Evolutionary conservation across 2,113 vertebrate species (phyloP).

Genomic region (Serinus canaria): DNA sequence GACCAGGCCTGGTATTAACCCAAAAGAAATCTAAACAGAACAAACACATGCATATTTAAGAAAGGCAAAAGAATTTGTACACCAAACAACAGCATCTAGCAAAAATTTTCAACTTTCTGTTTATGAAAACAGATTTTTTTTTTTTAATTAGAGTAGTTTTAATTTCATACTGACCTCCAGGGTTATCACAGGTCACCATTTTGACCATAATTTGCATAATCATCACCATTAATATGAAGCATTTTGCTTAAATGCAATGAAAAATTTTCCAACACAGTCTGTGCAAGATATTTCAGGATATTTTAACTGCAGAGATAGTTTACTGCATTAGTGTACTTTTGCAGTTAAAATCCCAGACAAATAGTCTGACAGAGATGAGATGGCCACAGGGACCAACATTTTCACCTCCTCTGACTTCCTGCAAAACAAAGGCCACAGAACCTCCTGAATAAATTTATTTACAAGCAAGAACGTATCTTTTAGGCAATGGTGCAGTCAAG

Average conservation of each 20-base stretch:
- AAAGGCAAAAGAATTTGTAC: background rate
- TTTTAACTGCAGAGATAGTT: background rate
- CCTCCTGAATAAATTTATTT: constrained; percentile 36
- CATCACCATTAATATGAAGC: background rate
- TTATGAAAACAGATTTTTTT: background rate
- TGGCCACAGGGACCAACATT: background rate
- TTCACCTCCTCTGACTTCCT: constrained; percentile 32
- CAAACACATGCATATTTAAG: background rate
- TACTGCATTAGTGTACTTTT: background rate
- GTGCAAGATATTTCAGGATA: background rate
- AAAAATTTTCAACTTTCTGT: background rate
- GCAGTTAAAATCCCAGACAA: background rate
- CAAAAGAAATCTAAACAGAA: background rate
- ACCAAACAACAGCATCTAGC: background rate
- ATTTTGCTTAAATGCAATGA: background rate
- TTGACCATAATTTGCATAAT: background rate
- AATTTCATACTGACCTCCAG: background rate
- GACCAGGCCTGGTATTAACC: background rate
- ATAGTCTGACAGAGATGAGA: background rate
- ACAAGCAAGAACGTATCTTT: background rate
- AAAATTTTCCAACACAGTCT: background rate
- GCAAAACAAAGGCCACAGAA: constrained; percentile 12
- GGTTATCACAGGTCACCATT: background rate
- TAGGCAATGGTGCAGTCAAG: background rate
- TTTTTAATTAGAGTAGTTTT: background rate